Conservation (phyloP, 2,888 invertebrate species). For the Phorcus lineatus region DNA sequence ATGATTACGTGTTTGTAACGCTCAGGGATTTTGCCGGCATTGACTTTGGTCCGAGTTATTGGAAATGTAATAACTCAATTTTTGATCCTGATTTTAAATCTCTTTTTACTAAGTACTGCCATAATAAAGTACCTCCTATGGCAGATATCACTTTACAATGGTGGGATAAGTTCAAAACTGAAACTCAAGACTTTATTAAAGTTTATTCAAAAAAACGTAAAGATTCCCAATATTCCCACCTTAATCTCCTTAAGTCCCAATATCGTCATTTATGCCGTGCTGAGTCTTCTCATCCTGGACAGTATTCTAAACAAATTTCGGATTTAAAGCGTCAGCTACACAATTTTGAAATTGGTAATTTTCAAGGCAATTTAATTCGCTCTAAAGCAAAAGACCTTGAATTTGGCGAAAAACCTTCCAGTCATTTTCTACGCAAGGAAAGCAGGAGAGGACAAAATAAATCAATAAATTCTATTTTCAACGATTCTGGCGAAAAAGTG, state of each 20-base stretch:
- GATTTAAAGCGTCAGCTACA: not conserved
- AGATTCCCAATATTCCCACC: not conserved
- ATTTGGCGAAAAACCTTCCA: constrained; percentile 11
- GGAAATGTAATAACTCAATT: constrained; percentile 11
- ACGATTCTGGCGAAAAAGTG: not conserved
- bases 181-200: not conserved
- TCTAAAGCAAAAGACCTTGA: not conserved
- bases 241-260: not conserved
- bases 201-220: not conserved
- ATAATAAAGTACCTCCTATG: not conserved
- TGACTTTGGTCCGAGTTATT: not conserved
- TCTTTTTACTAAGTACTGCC: not conserved
- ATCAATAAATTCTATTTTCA: not conserved
- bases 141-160: not conserved
- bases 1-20: not conserved
- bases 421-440: constrained; percentile 10
- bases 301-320: not conserved
- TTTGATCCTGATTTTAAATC: not conserved
- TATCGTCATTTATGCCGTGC: not conserved
- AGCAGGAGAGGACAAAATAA: not conserved
- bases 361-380: constrained; percentile 12
- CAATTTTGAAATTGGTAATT: not conserved
- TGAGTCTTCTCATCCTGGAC: not conserved
- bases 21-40: not conserved
- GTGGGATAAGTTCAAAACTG: not conserved